These are phyloP conservation scores for Dolichotis patagonum DNA, from an alignment of 2,113 vertebrate genomes.

Conservation along the genomic window DNA sequence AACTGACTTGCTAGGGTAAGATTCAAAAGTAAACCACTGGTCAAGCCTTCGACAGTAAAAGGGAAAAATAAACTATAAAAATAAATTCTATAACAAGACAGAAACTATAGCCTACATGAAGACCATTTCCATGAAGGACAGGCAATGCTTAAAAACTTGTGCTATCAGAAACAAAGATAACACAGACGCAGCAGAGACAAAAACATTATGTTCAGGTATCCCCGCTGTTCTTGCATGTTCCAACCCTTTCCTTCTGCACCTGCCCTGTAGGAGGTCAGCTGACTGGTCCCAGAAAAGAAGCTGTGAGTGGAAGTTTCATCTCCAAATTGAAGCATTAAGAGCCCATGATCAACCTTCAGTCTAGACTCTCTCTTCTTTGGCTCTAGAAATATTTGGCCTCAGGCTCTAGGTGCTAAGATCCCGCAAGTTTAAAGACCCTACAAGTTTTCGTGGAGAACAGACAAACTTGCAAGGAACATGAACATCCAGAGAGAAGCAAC, in stretches of 20 bases:
- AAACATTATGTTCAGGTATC: too few species aligned
- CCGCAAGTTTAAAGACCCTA: background rate
- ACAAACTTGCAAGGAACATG: accelerated
- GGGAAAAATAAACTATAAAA: background rate
- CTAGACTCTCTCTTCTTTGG: background rate
- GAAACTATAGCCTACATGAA: background rate
- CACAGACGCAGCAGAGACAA: background rate
- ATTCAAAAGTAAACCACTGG: slow-evolving; percentile 1
- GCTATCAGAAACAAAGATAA: background rate
- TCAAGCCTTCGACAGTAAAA: background rate
- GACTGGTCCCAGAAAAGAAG: background rate
- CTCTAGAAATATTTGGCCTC: background rate
- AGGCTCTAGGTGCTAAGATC: background rate
- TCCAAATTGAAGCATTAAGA: background rate
- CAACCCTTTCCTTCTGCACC: too few species aligned
- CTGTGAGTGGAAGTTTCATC: accelerated
- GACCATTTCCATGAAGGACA: background rate
- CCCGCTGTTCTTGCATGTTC: background rate
- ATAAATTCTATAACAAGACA: background rate
- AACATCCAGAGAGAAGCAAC: background rate
- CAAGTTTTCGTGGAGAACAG: background rate
- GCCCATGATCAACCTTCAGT: accelerated
- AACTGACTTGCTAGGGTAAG: background rate
- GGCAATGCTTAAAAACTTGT: background rate
- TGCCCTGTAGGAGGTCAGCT: background rate